These are phyloP conservation scores for Frankliniella fusca DNA, from an alignment of 2,888 invertebrate species.

Conservation along the genomic window DNA sequence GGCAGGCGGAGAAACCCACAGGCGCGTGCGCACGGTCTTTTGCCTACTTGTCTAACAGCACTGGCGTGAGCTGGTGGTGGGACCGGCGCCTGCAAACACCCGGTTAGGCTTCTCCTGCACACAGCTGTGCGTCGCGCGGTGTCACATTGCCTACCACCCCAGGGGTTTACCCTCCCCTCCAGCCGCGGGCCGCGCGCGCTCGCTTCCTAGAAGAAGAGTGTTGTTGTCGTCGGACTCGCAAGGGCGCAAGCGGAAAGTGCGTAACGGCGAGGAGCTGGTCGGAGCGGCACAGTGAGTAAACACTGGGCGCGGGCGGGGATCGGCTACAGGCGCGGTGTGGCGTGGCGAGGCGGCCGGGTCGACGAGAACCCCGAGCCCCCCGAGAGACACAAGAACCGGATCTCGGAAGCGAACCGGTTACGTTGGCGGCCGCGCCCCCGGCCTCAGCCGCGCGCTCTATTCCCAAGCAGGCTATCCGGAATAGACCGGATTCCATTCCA, in stretches of 20 bases:
- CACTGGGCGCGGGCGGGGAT: neutral
- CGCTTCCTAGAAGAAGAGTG: no score
- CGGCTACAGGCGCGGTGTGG: no score
- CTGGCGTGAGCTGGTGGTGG: no score
- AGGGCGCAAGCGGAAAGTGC: no score
- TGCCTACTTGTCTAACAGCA: no score
- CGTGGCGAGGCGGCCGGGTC: no score
- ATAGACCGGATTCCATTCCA: neutral
- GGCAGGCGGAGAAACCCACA: no score
- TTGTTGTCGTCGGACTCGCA: neutral
- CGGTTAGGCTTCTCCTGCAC: slow-evolving; percentile 24
- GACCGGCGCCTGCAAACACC: neutral
- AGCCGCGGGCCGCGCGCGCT: no score
- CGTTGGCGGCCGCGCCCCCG: neutral
- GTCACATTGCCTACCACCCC: neutral
- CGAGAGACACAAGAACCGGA: neutral
- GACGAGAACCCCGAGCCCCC: no score
- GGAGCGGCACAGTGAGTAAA: no score
- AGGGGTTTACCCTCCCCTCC: neutral
- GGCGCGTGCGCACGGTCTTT: no score
- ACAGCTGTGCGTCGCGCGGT: slow-evolving; percentile 29
- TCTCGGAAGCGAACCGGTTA: neutral
- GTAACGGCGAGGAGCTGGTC: no score
- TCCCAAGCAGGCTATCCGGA: neutral
- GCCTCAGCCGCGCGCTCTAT: neutral